Percentiles rank a stretch among this genome's conserved stretches.
phyloP scores from a whole-genome alignment of 2,888 invertebrate species.

The Papilio elwesi region DNA sequence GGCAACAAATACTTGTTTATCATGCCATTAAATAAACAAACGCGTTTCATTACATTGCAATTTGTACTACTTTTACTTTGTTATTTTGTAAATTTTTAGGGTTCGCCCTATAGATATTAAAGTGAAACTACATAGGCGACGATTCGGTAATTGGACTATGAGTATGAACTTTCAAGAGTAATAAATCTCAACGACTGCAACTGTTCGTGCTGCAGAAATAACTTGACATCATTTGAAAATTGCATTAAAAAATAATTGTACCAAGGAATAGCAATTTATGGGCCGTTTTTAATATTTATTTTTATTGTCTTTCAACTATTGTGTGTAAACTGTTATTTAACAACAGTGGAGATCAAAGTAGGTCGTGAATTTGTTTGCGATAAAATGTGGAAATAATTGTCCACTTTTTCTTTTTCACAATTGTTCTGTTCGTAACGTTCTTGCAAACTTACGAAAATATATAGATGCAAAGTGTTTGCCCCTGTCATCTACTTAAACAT shows the following conservation, averaged over 20 bases:
- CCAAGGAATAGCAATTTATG: slow-evolving; percentile 3
- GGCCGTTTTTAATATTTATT: slow-evolving; percentile 7
- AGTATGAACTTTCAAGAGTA: too few relatives aligned
- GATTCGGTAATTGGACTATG: too few relatives aligned
- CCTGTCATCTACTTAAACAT: too few relatives aligned
- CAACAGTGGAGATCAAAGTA: slow-evolving; percentile 2
- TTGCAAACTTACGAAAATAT: not conserved
- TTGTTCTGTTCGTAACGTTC: not conserved
- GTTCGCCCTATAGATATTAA: too few relatives aligned
- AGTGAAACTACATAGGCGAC: too few relatives aligned
- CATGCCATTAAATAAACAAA: slow-evolving; percentile 36
- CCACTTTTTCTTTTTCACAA: slow-evolving; percentile 16
- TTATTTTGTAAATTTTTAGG: not conserved
- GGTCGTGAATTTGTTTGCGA: slow-evolving; percentile 14
- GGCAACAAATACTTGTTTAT: slow-evolving; percentile 37
- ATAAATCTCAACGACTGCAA: too few relatives aligned
- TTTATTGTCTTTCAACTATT: slow-evolving; percentile 11
- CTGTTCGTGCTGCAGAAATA: too few relatives aligned
- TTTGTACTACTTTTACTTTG: not conserved
- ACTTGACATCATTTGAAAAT: too few relatives aligned
- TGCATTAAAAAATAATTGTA: not conserved
- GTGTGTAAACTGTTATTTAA: slow-evolving; percentile 16
- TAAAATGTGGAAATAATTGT: slow-evolving; percentile 12
- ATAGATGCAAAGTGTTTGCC: too few relatives aligned
- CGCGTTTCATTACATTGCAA: slow-evolving; percentile 24